These are phyloP conservation scores for Phalacrocorax brasilianus DNA, from an alignment of 2,113 vertebrate genomes.

Conservation along the genomic window DNA sequence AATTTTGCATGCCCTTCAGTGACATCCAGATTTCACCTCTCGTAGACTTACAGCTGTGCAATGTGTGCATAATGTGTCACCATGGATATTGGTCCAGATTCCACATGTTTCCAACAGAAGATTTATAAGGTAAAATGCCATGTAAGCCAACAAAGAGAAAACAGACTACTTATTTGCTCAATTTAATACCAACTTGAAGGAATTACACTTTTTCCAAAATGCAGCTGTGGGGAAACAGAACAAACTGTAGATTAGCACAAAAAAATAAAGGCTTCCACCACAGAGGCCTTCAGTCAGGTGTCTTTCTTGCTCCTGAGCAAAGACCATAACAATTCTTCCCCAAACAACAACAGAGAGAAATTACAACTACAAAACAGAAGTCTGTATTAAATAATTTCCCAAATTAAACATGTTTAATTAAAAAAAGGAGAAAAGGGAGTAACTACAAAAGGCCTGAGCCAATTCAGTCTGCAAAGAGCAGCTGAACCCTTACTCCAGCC, in stretches of 20 bases:
- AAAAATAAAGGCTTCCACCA: background rate
- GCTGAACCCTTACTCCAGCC: background rate
- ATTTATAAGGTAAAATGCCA: slow-evolving; percentile 28
- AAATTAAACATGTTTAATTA: background rate
- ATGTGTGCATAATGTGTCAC: background rate
- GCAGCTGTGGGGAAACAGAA: background rate
- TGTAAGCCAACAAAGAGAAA: background rate
- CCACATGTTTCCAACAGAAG: background rate
- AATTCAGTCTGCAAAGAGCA: background rate
- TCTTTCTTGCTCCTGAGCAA: background rate
- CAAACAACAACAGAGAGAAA: background rate
- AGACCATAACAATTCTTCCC: background rate
- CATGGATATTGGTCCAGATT: background rate
- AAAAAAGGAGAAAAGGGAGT: background rate
- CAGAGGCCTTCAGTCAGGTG: background rate
- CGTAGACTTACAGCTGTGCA: background rate
- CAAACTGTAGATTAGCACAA: background rate
- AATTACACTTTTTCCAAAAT: background rate
- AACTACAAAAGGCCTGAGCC: background rate
- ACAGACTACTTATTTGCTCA: background rate
- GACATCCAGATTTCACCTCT: background rate
- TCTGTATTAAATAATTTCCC: background rate
- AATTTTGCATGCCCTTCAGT: background rate
- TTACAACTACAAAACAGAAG: background rate
- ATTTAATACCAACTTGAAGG: background rate